phyloP scores from a whole-genome alignment of 2,888 invertebrate species.

The Leucophenga montana region DNA sequence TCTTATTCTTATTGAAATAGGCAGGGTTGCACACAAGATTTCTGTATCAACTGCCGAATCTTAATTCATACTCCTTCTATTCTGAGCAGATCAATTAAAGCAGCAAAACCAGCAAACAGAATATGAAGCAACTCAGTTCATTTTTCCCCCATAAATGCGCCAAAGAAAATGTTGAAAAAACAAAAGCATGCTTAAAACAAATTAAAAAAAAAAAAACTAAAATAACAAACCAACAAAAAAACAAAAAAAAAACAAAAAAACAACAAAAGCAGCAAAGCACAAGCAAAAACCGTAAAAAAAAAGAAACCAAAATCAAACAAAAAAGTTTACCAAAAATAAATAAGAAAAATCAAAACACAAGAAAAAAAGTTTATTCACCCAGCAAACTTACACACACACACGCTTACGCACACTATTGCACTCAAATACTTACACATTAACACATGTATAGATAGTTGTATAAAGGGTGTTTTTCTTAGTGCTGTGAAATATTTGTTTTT shows the following conservation, averaged over 20 bases:
- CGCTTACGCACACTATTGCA: constrained; percentile 14
- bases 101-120: constrained; percentile 24
- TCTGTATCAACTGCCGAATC: constrained; percentile 72
- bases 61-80: constrained; percentile 72
- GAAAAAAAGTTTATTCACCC: background rate
- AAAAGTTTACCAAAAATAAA: constrained; percentile 29
- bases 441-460: constrained; percentile 15
- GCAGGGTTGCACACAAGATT: constrained; percentile 53
- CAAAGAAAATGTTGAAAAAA: constrained; percentile 36
- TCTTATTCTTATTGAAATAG: background rate
- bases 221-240: constrained; percentile 34
- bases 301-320: constrained; percentile 30
- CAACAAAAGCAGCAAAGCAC: constrained; percentile 16
- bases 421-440: constrained; percentile 24
- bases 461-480: background rate
- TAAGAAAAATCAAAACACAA: constrained; percentile 19
- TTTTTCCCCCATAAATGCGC: constrained; percentile 25
- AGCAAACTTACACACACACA: constrained; percentile 10
- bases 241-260: constrained; percentile 44
- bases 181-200: constrained; percentile 28
- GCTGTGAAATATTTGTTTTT: no score
- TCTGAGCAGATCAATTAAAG: constrained; percentile 59
- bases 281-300: constrained; percentile 34
- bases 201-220: constrained; percentile 47
- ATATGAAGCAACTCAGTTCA: constrained; percentile 36